A percentile compares a stretch with the other conserved stretches of the same genome.
Evolutionary conservation across 1,140 invertebrate genomes (phyloP).

Genomic region (Tetranychus urticae): DNA sequence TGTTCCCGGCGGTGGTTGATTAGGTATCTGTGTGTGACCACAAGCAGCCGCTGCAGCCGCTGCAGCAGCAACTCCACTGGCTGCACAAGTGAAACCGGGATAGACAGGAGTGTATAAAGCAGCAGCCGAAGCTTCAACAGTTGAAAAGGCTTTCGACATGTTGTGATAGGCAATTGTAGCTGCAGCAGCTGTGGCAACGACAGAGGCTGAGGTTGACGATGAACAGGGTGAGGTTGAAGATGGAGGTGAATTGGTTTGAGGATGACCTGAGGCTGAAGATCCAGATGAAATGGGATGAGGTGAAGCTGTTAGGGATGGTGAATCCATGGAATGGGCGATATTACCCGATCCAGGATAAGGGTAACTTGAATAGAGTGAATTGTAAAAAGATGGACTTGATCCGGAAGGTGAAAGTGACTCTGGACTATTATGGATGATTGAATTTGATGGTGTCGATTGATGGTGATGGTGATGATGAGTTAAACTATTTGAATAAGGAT

Average conservation of each 20-base stretch:
- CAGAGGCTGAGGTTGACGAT: neutral
- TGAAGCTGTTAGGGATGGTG: neutral
- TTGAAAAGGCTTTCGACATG: neutral
- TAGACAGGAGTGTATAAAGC: neutral
- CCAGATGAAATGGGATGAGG: neutral
- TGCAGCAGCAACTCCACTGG: neutral
- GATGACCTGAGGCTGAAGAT: neutral
- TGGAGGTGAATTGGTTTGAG: neutral
- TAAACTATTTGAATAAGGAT: too few species aligned
- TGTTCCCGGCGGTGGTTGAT: neutral
- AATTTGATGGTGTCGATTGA: neutral
- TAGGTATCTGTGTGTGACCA: neutral
- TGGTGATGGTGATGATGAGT: neutral
- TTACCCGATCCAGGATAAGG: neutral
- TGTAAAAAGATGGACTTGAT: neutral
- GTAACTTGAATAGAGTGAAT: neutral
- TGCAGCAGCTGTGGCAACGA: neutral
- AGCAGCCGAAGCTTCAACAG: neutral
- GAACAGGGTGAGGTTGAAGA: neutral
- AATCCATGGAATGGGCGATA: neutral
- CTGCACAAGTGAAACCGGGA: neutral
- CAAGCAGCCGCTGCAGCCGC: neutral
- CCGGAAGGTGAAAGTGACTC: neutral
- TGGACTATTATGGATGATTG: neutral
- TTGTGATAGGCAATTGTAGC: neutral